phyloP scores from a whole-genome alignment of 2,113 vertebrate species.

The Nibea coibor region DNA sequence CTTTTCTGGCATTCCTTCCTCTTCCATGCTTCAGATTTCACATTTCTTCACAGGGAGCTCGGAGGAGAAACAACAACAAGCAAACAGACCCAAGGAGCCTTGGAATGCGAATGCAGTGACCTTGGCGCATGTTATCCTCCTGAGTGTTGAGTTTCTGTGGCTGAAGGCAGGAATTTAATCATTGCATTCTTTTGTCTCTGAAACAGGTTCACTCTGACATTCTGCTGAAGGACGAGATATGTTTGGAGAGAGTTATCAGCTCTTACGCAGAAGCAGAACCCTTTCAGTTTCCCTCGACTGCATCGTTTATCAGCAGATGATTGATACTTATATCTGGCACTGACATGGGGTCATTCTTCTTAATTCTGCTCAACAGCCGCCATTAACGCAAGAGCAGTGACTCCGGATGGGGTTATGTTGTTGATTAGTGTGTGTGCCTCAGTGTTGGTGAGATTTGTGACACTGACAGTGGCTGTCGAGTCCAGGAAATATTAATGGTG shows the following conservation, averaged over 20 bases:
- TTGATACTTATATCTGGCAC: slow-evolving; percentile 51
- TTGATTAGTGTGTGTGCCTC: slow-evolving; percentile 38
- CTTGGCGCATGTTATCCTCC: slow-evolving; percentile 68
- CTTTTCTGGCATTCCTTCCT: slow-evolving; percentile 20
- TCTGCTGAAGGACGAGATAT: slow-evolving; percentile 69
- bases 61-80: slow-evolving; percentile 44
- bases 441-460: slow-evolving; percentile 24
- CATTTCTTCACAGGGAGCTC: slow-evolving; percentile 35
- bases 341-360: slow-evolving; percentile 50
- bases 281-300: slow-evolving; percentile 49
- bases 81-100: slow-evolving; percentile 47
- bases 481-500: slow-evolving; percentile 26
- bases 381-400: not conserved
- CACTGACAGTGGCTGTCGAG: not conserved
- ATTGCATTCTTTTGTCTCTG: slow-evolving; percentile 63
- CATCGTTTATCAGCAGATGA: slow-evolving; percentile 55
- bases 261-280: slow-evolving; percentile 52
- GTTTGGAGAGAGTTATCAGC: slow-evolving; percentile 71
- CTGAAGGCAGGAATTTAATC: slow-evolving; percentile 80
- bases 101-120: slow-evolving; percentile 67
- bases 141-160: slow-evolving; percentile 57
- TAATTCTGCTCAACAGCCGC: slow-evolving; percentile 41
- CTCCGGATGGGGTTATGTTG: slow-evolving; percentile 30
- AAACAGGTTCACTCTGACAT: slow-evolving; percentile 67
- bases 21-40: slow-evolving; percentile 34